These are phyloP conservation scores for Carabus problematicus DNA, from an alignment of 2,888 invertebrate genomes.

Conservation along the genomic window DNA sequence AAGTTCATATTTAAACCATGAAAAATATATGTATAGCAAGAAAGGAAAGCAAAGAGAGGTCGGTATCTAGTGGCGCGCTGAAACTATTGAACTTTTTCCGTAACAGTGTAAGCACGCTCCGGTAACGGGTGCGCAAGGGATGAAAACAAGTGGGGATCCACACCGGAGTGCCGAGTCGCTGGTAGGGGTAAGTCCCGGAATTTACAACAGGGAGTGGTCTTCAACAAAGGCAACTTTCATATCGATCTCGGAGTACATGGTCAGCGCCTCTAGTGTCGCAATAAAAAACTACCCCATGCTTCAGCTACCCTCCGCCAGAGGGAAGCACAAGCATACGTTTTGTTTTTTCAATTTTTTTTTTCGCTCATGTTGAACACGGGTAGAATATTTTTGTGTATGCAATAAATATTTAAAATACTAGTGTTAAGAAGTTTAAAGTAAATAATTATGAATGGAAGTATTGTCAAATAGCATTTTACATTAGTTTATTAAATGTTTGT, in stretches of 20 bases:
- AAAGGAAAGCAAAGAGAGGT: no score
- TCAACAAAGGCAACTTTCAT: constrained; percentile 40
- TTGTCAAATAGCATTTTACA: no score
- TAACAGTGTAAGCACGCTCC: constrained; percentile 7
- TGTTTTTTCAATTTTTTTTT: background rate
- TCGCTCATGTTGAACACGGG: no score
- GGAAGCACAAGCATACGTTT: constrained; percentile 3
- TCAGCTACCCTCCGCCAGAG: constrained; percentile 22
- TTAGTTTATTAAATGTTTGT: no score
- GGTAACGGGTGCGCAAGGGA: constrained; percentile 12
- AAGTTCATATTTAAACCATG: no score
- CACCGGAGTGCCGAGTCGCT: background rate
- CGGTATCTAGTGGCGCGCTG: no score
- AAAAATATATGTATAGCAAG: no score
- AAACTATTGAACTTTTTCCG: no score
- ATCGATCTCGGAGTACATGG: constrained; percentile 24
- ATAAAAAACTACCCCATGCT: background rate
- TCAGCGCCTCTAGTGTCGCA: constrained; percentile 24
- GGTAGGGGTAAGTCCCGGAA: constrained; percentile 19
- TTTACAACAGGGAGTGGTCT: constrained; percentile 41
- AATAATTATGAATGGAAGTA: no score
- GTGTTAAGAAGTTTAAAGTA: no score
- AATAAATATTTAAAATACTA: no score
- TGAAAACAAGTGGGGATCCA: constrained; percentile 6
- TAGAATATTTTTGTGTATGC: no score